Evolutionary conservation across 2,797 vertebrate genomes (phyloP), one percentile per base, ranked within the genome.

Genomic region (Mormyrus proboscirostris): DNA sequence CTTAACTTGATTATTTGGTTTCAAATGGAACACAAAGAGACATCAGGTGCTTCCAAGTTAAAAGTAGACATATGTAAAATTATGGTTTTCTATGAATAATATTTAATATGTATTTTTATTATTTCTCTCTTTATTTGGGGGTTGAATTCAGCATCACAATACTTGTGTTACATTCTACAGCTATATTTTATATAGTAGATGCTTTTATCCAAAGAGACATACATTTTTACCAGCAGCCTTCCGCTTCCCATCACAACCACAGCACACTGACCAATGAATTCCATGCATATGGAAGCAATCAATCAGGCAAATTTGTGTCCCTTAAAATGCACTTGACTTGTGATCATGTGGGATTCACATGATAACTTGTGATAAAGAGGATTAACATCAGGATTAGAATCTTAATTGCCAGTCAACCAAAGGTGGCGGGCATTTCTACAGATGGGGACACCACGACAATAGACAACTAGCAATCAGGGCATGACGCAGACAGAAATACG

Each of bases 11-110:
- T 88, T 49, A 73, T 29, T 49, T 9, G 6, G 14, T 73, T 62
- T 62, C 62, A 65, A 49, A 19, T 65, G 57, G 44, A 89, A 89
- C 55, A 49, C 55, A 25, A 86, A 89, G 38, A 16, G 55, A 86
- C 62, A 47, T 10, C 65, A 57, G 29, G 51, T 86, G 49, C 29
- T 86, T 86, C 7, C 22, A 86, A 55, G 25, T 12, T 33, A 38
- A 86, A 86, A 41, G 51, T 87, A 87, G 16, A 2, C 41, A n/a
- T 51, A 84, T 25, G 8, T 84, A 84, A 87, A 59, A 44, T 87
- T 87, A 87, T 87, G 38, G 9, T 38, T 87, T 86, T 51, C 29
- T 86, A 33, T 55, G 6, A 86, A 82, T 82, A n/a, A 7, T 82
- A 7, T 82, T 44, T 47, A 47, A 47, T 82, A 69, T 12, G 25